These are phyloP conservation scores for Esox lucius DNA, from an alignment of 2,797 vertebrate species.

Conservation along the genomic window DNA sequence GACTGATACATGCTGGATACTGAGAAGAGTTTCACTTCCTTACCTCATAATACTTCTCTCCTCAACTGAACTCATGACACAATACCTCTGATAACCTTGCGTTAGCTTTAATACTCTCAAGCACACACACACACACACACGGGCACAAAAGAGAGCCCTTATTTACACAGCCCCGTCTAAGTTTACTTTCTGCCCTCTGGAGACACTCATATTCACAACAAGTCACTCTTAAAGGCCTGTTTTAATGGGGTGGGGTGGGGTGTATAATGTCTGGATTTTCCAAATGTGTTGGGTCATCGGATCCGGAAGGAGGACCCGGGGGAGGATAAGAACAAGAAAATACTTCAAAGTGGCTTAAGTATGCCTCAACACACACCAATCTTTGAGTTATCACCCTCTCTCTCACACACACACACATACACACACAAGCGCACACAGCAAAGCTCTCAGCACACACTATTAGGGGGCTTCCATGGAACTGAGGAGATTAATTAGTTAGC, in stretches of 20 bases:
- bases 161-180: neutral
- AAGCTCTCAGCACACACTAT: conserved; percentile 12
- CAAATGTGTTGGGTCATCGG: neutral
- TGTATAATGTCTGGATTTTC: neutral
- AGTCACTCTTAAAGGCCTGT: neutral
- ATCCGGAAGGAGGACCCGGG: neutral
- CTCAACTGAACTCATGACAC: conserved; percentile 7
- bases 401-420: neutral
- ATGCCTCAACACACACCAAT: neutral
- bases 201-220: conserved; percentile 22
- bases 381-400: neutral
- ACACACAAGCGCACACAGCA: conserved; percentile 5
- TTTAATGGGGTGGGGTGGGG: neutral
- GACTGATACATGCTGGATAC: neutral
- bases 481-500: conserved; percentile 17
- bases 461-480: neutral
- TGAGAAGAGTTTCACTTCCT: neutral
- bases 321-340: neutral
- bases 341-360: neutral
- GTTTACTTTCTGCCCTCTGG: conserved; percentile 20
- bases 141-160: neutral
- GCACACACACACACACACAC: conserved; percentile 7
- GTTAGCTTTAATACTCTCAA: neutral
- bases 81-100: neutral
- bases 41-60: neutral